Percentiles rank a stretch among this genome's conserved stretches.
Conservation (phyloP, 1,140 invertebrate genomes). For the Maconellicoccus hirsutus region DNA sequence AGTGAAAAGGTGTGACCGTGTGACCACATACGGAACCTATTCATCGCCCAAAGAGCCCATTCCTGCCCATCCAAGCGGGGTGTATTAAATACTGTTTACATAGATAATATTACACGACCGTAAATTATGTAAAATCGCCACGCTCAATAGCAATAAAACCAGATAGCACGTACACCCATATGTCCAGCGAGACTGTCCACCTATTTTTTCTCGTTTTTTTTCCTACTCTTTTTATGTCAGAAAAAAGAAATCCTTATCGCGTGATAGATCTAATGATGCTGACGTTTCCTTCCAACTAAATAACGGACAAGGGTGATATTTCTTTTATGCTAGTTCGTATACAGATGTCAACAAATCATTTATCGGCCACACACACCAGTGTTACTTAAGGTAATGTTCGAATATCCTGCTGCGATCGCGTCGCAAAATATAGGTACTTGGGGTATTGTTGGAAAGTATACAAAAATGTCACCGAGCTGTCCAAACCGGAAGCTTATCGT, state of each 20-base stretch:
- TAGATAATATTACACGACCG: background rate
- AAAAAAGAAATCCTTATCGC: background rate
- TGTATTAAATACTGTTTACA: background rate
- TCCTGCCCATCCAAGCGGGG: no score
- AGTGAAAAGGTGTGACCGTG: background rate
- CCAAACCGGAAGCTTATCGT: slow-evolving; percentile 20
- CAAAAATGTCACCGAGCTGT: slow-evolving; percentile 13
- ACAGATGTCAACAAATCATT: slow-evolving; percentile 13
- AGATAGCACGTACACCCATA: background rate
- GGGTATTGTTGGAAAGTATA: background rate
- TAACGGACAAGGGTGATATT: slow-evolving; percentile 14
- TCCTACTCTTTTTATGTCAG: no score
- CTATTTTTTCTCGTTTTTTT: background rate
- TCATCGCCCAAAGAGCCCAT: background rate
- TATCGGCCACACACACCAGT: background rate
- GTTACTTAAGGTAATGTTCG: background rate
- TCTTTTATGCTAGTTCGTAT: background rate
- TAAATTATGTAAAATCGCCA: slow-evolving; percentile 5
- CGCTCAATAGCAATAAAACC: slow-evolving; percentile 2
- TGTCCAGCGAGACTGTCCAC: no score
- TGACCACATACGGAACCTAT: background rate
- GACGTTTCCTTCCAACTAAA: background rate
- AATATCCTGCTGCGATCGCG: slow-evolving; percentile 17
- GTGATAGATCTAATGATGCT: background rate
- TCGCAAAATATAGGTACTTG: slow-evolving; percentile 1